Evolutionary conservation across 2,797 vertebrate genomes (phyloP).

Genomic region (Notamacropus eugenii): DNA sequence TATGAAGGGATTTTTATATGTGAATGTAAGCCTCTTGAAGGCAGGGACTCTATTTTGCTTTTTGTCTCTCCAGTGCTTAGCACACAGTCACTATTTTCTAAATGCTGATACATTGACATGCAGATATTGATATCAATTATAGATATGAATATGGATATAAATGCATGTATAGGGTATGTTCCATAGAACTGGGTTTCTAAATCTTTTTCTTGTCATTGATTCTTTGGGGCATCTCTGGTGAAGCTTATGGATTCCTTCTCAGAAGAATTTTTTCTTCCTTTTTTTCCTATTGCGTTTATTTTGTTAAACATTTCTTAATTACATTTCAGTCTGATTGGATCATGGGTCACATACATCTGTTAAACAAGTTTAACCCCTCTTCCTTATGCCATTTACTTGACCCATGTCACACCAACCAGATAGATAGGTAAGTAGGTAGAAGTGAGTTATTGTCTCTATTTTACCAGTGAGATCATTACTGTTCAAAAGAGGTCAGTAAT

Average conservation of each 20-base stretch:
- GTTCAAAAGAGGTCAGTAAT: neutral
- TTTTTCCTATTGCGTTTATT: neutral
- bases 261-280: neutral
- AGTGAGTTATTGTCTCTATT: neutral
- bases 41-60: neutral
- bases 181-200: neutral
- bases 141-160: neutral
- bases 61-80: slow-evolving; percentile 15
- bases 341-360: neutral
- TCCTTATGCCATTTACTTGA: neutral
- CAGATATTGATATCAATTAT: neutral
- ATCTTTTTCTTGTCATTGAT: neutral
- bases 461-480: neutral
- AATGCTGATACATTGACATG: neutral
- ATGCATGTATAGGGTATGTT: neutral
- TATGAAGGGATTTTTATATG: neutral
- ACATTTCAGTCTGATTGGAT: neutral
- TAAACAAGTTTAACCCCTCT: neutral
- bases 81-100: neutral
- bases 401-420: neutral
- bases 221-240: too few relatives aligned
- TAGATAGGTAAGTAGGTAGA: neutral
- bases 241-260: neutral
- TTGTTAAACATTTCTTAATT: neutral
- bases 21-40: neutral